phyloP scores from a whole-genome alignment of 2,888 invertebrate species.

The Plagiodera versicolora region DNA sequence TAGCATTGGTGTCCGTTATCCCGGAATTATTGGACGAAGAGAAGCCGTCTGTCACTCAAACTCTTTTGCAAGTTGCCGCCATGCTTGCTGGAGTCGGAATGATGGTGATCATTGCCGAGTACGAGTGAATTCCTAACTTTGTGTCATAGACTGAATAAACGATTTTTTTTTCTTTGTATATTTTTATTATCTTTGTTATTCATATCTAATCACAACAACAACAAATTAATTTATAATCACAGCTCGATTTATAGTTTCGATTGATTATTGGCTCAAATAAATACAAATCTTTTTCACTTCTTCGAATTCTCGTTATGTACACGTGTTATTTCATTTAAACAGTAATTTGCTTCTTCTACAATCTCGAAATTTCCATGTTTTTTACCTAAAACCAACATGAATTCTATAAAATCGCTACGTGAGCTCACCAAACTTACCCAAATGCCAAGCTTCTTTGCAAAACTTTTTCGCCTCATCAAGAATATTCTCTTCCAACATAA shows the following conservation, averaged over 20 bases:
- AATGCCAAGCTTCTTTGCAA: slow-evolving; percentile 71
- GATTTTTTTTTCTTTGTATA: slow-evolving; percentile 2
- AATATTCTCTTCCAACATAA: slow-evolving; percentile 73
- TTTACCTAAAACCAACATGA: slow-evolving; percentile 57
- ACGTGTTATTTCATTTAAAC: slow-evolving; percentile 73
- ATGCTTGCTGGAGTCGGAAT: slow-evolving; percentile 87
- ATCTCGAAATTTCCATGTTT: slow-evolving; percentile 67
- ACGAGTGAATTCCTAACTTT: slow-evolving; percentile 57
- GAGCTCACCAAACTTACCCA: slow-evolving; percentile 55
- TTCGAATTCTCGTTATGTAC: no score
- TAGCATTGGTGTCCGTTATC: slow-evolving; percentile 97
- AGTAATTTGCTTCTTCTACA: slow-evolving; percentile 73
- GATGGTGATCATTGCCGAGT: slow-evolving; percentile 92
- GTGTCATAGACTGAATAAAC: slow-evolving; percentile 14
- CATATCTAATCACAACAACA: no score
- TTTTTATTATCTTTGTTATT: neutral
- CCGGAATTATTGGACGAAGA: slow-evolving; percentile 93
- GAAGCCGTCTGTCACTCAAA: slow-evolving; percentile 76
- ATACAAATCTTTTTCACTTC: no score
- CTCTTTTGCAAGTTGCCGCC: slow-evolving; percentile 87
- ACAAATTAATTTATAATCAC: no score
- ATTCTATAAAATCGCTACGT: neutral
- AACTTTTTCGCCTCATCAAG: slow-evolving; percentile 68
- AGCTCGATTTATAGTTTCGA: no score
- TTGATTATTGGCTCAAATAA: no score